Conservation (phyloP, 2,113 vertebrate species). For the Ceyx melanurus region DNA sequence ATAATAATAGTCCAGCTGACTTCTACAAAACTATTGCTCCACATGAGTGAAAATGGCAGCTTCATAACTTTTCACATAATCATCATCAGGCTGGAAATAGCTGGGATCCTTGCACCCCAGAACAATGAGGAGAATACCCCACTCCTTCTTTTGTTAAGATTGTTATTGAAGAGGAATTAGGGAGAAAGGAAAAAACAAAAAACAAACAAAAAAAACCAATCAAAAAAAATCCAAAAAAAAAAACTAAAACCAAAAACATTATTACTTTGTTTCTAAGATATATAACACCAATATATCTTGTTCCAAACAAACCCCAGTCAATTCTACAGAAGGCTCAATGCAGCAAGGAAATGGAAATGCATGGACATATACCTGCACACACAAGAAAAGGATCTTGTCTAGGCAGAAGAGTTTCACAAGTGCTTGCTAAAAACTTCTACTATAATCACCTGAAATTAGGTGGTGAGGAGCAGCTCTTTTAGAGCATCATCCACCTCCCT, state of each 20-base stretch:
- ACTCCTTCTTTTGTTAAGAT: not conserved
- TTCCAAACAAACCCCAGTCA: not conserved
- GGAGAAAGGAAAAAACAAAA: not conserved
- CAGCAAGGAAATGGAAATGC: rapidly evolving
- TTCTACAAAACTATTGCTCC: not conserved
- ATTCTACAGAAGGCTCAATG: not conserved
- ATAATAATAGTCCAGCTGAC: not conserved
- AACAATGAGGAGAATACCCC: not conserved
- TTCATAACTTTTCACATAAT: not conserved
- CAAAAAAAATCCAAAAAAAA: too few relatives aligned
- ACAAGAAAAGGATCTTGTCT: too few relatives aligned
- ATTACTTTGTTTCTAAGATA: not conserved
- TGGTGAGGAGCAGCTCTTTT: not conserved
- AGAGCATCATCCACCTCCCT: not conserved
- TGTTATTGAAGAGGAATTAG: not conserved
- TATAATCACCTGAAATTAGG: not conserved
- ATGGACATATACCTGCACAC: not conserved
- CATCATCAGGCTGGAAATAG: not conserved
- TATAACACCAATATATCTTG: not conserved
- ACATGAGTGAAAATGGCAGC: not conserved
- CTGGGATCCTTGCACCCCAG: not conserved
- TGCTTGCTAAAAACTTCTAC: not conserved
- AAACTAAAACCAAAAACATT: too few relatives aligned
- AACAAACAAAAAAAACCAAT: too few relatives aligned
- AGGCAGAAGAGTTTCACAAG: not conserved